Evolutionary conservation across 2,113 vertebrate genomes (phyloP).

Genomic region (Corvus hawaiiensis): DNA sequence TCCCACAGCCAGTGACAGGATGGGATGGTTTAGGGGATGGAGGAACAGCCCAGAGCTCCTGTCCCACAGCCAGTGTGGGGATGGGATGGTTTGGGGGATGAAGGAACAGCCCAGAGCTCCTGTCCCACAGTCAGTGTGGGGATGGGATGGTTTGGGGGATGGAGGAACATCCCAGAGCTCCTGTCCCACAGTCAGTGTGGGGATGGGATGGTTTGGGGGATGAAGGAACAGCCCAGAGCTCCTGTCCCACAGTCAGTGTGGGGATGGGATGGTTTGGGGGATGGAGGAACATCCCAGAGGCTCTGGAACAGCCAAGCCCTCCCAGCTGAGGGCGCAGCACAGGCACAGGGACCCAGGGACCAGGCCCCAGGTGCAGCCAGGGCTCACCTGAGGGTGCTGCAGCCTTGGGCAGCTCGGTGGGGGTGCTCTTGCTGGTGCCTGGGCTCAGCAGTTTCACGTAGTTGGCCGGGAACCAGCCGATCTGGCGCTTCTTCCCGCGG

Average conservation of each 20-base stretch:
- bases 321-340: not conserved
- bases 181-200: not conserved
- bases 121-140: not conserved
- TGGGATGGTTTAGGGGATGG: not conserved
- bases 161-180: not conserved
- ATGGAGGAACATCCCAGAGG: not conserved
- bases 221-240: not conserved
- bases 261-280: not conserved
- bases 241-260: not conserved
- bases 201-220: not conserved
- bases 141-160: not conserved
- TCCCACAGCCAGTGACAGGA: not conserved
- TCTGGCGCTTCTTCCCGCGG: constrained; percentile 95
- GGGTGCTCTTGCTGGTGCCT: constrained; percentile 94
- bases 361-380: not conserved
- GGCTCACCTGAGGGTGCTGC: constrained; percentile 76
- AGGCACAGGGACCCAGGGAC: fast-evolving
- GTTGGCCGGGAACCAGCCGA: constrained; percentile 98
- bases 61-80: not conserved
- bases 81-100: not conserved
- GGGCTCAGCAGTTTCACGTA: constrained; percentile 97
- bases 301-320: not conserved
- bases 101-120: not conserved
- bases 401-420: constrained; percentile 88
- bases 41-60: not conserved